These are phyloP conservation scores for Petrolisthes cinctipes DNA, from an alignment of 2,888 invertebrate genomes.

Conservation along the genomic window DNA sequence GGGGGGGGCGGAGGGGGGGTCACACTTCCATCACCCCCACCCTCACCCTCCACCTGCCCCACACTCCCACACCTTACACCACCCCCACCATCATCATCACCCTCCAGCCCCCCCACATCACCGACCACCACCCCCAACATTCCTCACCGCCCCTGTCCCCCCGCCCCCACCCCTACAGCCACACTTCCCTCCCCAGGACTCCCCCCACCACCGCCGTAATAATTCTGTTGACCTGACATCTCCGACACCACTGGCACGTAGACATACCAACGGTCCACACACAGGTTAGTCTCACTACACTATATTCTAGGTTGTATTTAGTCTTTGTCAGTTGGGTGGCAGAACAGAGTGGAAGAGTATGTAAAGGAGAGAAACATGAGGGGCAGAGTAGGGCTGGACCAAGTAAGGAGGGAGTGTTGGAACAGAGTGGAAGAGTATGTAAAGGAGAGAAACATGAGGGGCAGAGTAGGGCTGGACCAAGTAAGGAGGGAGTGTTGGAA, in stretches of 20 bases:
- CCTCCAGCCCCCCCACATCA: slow-evolving; percentile 21
- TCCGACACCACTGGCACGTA: slow-evolving; percentile 48
- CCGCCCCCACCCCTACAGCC: slow-evolving; percentile 40
- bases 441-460: no score
- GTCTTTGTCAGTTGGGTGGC: not conserved
- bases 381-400: no score
- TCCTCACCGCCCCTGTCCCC: slow-evolving; percentile 14
- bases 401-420: no score
- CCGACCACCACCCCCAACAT: slow-evolving; percentile 32
- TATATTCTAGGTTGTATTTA: not conserved
- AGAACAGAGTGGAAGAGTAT: no score
- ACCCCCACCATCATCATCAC: slow-evolving; percentile 35
- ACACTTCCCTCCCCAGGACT: slow-evolving; percentile 45
- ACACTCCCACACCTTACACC: slow-evolving; percentile 28
- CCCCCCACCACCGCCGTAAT: slow-evolving; percentile 57
- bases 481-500: no score
- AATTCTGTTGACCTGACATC: slow-evolving; percentile 60
- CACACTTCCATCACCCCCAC: slow-evolving; percentile 44
- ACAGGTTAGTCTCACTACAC: slow-evolving; percentile 29
- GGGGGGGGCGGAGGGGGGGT: slow-evolving; percentile 35
- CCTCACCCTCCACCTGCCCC: slow-evolving; percentile 40
- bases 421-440: no score
- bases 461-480: no score
- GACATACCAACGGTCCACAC: slow-evolving; percentile 58
- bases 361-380: no score